Conservation (phyloP, 2,888 invertebrate genomes). For the Troides oblongomaculatus region DNA sequence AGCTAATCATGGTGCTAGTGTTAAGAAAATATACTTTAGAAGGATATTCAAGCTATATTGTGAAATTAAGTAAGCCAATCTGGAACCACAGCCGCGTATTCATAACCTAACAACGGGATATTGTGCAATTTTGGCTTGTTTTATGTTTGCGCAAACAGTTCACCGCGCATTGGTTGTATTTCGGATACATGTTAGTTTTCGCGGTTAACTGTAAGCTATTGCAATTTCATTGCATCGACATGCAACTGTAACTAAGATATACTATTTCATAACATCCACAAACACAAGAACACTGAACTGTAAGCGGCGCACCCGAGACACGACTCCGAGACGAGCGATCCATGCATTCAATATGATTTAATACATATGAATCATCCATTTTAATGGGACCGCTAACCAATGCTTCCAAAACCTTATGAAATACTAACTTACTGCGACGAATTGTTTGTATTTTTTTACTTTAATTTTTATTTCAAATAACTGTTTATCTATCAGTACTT, state of each 20-base stretch:
- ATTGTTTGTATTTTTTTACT: neutral
- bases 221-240: conserved; percentile 22
- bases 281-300: conserved; percentile 22
- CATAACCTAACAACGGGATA: conserved; percentile 3
- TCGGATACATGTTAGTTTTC: conserved; percentile 15
- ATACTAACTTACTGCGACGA: neutral
- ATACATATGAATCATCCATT: conserved; percentile 37
- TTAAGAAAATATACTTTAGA: neutral
- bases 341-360: conserved; percentile 50
- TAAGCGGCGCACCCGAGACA: conserved; percentile 32
- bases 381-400: conserved; percentile 35
- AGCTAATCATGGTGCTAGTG: neutral
- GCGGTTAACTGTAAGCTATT: conserved; percentile 22
- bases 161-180: conserved; percentile 12
- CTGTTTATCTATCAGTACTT: neutral
- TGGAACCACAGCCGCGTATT: conserved; percentile 17
- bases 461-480: neutral
- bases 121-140: conserved; percentile 18
- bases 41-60: conserved; percentile 6
- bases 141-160: conserved; percentile 19
- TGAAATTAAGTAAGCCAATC: conserved; percentile 19
- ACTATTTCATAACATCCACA: conserved; percentile 21
- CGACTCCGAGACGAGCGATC: conserved; percentile 41
- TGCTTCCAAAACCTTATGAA: conserved; percentile 29
- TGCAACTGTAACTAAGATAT: conserved; percentile 13